These are phyloP conservation scores for Toxostoma redivivum DNA, from an alignment of 2,113 vertebrate genomes.

Conservation along the genomic window DNA sequence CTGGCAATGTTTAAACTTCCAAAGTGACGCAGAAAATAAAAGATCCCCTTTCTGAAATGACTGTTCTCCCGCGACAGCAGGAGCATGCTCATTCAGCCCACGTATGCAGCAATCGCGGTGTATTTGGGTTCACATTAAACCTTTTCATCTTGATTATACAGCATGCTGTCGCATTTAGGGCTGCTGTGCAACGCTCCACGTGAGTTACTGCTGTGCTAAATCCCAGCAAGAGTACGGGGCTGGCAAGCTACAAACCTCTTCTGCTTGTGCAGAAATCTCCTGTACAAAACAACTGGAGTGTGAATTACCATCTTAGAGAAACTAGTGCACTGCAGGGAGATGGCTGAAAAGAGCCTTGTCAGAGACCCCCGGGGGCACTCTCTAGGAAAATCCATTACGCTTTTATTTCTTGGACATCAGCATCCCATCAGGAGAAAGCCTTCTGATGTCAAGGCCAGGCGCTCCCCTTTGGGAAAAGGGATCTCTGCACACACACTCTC, in stretches of 20 bases:
- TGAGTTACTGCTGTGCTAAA: constrained; percentile 13
- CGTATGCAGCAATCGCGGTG: neutral
- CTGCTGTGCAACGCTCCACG: neutral
- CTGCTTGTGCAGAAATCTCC: neutral
- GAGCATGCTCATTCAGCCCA: neutral
- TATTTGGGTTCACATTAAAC: constrained; percentile 28
- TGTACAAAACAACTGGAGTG: neutral
- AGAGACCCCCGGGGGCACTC: neutral
- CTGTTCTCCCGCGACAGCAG: neutral
- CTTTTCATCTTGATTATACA: constrained; percentile 43
- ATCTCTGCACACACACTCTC: neutral
- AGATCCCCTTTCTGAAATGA: neutral
- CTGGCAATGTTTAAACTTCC: neutral
- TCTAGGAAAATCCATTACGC: neutral
- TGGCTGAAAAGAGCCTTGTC: neutral
- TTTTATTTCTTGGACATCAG: neutral
- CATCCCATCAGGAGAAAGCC: neutral
- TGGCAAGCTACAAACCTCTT: neutral
- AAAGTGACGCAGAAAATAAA: constrained; percentile 8
- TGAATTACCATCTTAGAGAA: neutral
- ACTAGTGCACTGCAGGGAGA: neutral
- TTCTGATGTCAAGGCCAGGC: neutral
- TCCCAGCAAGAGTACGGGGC: neutral
- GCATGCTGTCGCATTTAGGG: neutral
- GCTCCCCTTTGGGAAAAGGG: neutral